Evolutionary conservation across 2,113 vertebrate genomes (phyloP), one percentile per base, ranked within the genome.

Genomic region (Muscicapa adusta): DNA sequence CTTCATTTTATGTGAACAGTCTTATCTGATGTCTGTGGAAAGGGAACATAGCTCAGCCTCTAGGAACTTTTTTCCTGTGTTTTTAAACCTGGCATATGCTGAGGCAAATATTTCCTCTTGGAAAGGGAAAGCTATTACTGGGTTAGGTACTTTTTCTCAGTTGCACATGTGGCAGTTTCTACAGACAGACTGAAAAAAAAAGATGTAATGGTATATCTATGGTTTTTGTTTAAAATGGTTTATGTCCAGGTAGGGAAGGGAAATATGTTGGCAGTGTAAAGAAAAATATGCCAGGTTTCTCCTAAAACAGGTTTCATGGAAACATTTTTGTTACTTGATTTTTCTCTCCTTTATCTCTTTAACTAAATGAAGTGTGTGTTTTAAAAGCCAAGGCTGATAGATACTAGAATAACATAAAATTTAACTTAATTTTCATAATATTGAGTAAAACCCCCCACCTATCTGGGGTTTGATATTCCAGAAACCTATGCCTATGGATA

Each of bases 31-130:
- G n/a, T 40, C 40, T 28, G 53, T 60, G 68, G 65, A 29, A 84
- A 89, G 36, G 4, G 5, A 74, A 11, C 14, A 29, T 2, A 81
- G 40, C 57, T 92, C 79, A 95, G 76, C n/a, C 47, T 29, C 56
- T 25, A 53, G 65, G 85, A 68, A 65, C 36, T 80, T 56, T 26
- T 29, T 16, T 80, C 83, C 90, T 93, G 65, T 62, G 20, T 61
- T 86, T 86, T 56, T 61, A 66, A 89, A 85, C 38, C 65, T 77
- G 56, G 63, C 5, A 0, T 62, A 51, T 0, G 2, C 50, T 31
- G 43, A 67, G 76, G 60, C 70, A 95, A 96, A 63, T 88, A 94
- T 93, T 94, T 95, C 80, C 92, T 88, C 38, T 94, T 90, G 92
- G 86, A 93, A 92, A 85, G 78, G 77, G 62, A 94, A 93, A 92